These are phyloP conservation scores for Varecia variegata DNA, from an alignment of 2,797 vertebrate genomes.

Conservation along the genomic window DNA sequence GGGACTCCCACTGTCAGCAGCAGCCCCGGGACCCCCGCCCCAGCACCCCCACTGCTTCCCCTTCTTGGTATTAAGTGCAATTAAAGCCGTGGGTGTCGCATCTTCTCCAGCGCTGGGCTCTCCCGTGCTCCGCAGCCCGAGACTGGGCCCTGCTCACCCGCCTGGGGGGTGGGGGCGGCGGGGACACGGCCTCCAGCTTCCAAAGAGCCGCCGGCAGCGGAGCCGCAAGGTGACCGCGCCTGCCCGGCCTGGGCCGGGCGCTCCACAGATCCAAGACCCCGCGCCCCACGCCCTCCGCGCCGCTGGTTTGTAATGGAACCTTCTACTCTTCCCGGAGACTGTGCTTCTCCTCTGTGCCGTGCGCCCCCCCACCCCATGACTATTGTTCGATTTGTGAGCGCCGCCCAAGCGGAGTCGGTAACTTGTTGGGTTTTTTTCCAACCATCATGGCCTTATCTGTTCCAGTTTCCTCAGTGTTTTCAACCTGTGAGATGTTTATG, in stretches of 20 bases:
- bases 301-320: constrained; percentile 71
- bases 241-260: background rate
- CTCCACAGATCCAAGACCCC: constrained; percentile 21
- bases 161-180: background rate
- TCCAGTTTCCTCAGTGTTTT: constrained; percentile 82
- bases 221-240: background rate
- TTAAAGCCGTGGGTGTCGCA: constrained; percentile 68
- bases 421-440: constrained; percentile 79
- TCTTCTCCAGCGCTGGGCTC: constrained; percentile 51
- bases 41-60: constrained; percentile 17
- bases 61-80: constrained; percentile 74
- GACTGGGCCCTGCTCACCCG: background rate
- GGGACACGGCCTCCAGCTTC: constrained; percentile 60
- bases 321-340: constrained; percentile 67
- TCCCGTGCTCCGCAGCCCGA: constrained; percentile 29
- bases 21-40: background rate
- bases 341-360: constrained; percentile 76
- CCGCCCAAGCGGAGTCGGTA: constrained; percentile 77
- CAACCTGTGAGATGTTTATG: constrained; percentile 82
- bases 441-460: constrained; percentile 87
- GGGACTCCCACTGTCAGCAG: constrained; percentile 32
- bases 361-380: constrained; percentile 64
- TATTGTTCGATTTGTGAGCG: constrained; percentile 82
- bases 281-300: background rate
- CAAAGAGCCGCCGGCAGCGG: constrained; percentile 56